phyloP scores from a whole-genome alignment of 2,113 vertebrate genomes.

The Trachemys scripta region DNA sequence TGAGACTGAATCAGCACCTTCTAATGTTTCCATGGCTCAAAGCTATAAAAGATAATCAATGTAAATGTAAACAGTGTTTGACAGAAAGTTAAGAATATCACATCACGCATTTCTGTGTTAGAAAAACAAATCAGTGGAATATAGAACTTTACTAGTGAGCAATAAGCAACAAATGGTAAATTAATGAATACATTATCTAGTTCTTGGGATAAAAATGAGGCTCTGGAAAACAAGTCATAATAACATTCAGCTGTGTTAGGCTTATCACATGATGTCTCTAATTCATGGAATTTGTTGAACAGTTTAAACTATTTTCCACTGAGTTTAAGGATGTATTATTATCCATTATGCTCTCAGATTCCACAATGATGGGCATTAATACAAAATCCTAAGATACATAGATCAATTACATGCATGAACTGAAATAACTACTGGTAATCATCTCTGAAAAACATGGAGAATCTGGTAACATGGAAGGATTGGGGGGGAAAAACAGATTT shows the following conservation, averaged over 20 bases:
- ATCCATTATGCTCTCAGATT: not conserved
- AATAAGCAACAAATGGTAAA: not conserved
- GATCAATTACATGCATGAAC: not conserved
- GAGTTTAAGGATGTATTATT: not conserved
- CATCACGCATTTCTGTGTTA: rapidly evolving
- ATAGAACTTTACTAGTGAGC: rapidly evolving
- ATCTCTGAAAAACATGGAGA: not conserved
- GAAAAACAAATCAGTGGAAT: not conserved
- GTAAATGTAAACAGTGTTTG: not conserved
- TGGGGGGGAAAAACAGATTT: not conserved
- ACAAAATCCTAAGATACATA: not conserved
- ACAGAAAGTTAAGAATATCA: not conserved
- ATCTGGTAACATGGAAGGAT: not conserved
- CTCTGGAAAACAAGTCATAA: not conserved
- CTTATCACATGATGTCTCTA: not conserved
- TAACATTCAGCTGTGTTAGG: not conserved
- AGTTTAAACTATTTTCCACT: not conserved
- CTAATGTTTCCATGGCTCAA: not conserved
- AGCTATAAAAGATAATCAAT: not conserved
- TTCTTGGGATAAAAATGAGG: not conserved
- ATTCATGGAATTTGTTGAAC: not conserved
- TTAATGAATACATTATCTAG: not conserved
- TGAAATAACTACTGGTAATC: rapidly evolving
- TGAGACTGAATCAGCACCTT: not conserved
- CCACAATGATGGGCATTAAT: not conserved